These are phyloP conservation scores for Aldabrachelys gigantea DNA, from an alignment of 2,113 vertebrate genomes.

Conservation along the genomic window DNA sequence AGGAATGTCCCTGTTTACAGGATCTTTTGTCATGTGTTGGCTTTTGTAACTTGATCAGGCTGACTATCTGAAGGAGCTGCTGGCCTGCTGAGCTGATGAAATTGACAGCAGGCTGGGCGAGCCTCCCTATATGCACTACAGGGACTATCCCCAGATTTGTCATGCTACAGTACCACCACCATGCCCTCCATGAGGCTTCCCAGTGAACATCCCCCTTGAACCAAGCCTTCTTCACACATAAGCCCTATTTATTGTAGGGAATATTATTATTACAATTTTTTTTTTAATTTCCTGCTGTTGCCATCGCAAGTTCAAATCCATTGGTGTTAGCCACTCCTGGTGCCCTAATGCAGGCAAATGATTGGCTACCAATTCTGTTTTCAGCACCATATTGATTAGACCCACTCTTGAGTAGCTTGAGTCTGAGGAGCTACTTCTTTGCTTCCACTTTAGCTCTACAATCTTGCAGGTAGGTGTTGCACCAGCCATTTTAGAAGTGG, in stretches of 20 bases:
- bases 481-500: neutral
- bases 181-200: neutral
- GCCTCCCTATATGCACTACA: neutral
- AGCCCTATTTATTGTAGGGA: neutral
- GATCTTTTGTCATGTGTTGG: neutral
- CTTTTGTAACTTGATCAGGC: slow-evolving; percentile 21
- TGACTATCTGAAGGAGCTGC: slow-evolving; percentile 48
- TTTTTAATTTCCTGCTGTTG: neutral
- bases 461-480: neutral
- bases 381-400: neutral
- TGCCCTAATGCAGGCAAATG: neutral
- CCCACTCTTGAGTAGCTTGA: neutral
- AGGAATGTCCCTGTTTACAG: slow-evolving; percentile 28
- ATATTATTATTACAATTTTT: too few relatives aligned
- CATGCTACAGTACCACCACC: neutral
- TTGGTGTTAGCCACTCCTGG: neutral
- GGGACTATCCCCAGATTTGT: neutral
- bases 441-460: neutral
- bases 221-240: neutral
- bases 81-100: neutral
- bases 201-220: neutral
- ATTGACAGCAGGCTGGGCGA: neutral
- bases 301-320: neutral
- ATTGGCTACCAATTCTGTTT: neutral
- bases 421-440: neutral